Base-by-base conservation (phyloP, 1,140 invertebrate species). In the Gryon sp. region DNA sequence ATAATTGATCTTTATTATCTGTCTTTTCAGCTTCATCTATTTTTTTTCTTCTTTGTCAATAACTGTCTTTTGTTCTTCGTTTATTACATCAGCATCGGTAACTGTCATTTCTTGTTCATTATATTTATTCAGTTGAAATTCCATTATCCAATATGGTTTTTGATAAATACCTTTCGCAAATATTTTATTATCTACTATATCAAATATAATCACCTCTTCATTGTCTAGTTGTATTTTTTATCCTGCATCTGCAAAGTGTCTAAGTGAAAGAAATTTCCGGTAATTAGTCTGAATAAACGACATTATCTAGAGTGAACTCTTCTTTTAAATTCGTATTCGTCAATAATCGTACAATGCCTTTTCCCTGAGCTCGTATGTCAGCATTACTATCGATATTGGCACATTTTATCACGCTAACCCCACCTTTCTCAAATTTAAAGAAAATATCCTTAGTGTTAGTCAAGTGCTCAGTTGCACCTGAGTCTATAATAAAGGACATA, bases 261-360 rank as follows among this genome's bases (percentile, higher is more conserved):
- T n/a, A n/a, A n/a, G n/a, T n/a, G 22, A 19, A 41, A 57, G 32
- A n/a, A 32, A 20, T 57, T 30, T 26, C 38, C 2, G 53, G 8
- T 20, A 57, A 43, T 6, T 22, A 38, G 5, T 11, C 7, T 9
- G 53, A 12, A 32, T 30, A 57, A 7, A 57, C 43, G 6, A 57
- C 53, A 36, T 43, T 43, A 24, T 55, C 14, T 16, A 55, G 16
- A 4, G 40, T 9, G 6, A 41, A 40, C 0, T 3, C 6, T 19
- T 19, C 1, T 8, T 16, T 36, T 9, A 11, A 12, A 9, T 38
- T 24, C 7, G 19, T 24, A 8, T 28, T 7, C 7, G 26, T 2
- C 2, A 38, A 3, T 15, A 53, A 9, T 24, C 20, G 2, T 6
- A 55, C 15, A 9, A 9, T 26, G 5, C 36, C 22, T 41, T 16